These are phyloP conservation scores for Rhagophthalmus giganteus DNA, from an alignment of 2,888 invertebrate species.

Conservation along the genomic window DNA sequence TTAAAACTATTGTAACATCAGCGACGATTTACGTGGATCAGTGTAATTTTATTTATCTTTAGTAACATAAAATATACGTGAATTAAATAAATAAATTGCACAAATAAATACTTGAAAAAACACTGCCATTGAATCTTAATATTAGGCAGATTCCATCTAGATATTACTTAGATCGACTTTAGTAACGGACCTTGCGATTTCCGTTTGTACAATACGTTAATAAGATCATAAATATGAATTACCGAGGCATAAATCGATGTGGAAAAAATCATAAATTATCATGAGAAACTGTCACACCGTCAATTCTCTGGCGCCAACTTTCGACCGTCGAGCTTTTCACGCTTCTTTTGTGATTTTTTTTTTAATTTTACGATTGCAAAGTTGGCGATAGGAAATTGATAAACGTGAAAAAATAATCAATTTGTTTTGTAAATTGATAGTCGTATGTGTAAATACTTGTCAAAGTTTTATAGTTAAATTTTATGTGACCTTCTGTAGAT, in stretches of 20 bases:
- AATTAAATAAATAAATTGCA: conserved; percentile 39
- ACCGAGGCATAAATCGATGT: conserved; percentile 4
- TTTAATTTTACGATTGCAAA: neutral
- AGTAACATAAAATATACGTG: conserved; percentile 21
- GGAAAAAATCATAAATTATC: conserved; percentile 10
- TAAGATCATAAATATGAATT: conserved; percentile 12
- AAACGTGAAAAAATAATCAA: neutral
- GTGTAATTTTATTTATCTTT: conserved; percentile 14
- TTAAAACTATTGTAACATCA: conserved; percentile 17
- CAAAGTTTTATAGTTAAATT: conserved; percentile 23
- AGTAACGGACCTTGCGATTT: conserved; percentile 35
- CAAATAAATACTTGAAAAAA: conserved; percentile 45
- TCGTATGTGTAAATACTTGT: conserved; percentile 20
- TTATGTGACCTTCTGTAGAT: conserved; percentile 29
- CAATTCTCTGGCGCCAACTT: conserved; percentile 1
- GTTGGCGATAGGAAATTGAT: conserved; percentile 6
- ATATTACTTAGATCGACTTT: conserved; percentile 32
- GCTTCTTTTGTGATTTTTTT: neutral
- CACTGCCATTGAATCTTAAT: conserved; percentile 51
- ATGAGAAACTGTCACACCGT: conserved; percentile 3
- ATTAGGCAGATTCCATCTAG: conserved; percentile 51
- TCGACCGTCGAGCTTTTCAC: neutral
- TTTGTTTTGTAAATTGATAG: conserved; percentile 22
- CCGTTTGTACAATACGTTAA: conserved; percentile 28
- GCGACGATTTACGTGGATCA: conserved; percentile 3